Percentiles rank a stretch among this genome's conserved stretches.
phyloP scores from a whole-genome alignment of 2,113 vertebrate species.

The Perognathus longimembris region DNA sequence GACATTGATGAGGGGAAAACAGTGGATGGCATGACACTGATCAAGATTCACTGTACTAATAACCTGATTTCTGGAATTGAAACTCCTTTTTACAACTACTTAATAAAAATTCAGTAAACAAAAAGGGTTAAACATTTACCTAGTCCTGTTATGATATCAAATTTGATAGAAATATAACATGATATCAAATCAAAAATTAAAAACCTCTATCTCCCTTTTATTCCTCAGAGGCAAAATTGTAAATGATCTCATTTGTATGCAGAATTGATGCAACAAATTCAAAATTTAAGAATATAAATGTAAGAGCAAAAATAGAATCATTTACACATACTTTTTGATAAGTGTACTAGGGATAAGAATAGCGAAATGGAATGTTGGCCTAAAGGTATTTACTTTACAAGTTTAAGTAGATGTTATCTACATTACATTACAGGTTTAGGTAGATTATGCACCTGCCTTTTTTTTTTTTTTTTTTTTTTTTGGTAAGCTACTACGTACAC shows the following conservation, averaged over 20 bases:
- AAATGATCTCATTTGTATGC: not conserved
- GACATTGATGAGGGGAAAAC: no score
- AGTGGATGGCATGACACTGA: no score
- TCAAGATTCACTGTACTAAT: no score
- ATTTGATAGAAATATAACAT: not conserved
- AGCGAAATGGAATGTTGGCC: not conserved
- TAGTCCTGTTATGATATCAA: not conserved
- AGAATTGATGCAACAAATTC: not conserved
- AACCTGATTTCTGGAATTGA: no score
- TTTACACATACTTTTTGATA: not conserved
- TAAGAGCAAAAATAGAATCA: conserved; percentile 10
- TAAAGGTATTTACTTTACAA: not conserved
- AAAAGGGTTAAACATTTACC: conserved; percentile 3
- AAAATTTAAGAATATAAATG: conserved; percentile 34
- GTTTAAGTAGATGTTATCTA: conserved; percentile 3
- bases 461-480: no score
- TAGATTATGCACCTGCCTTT: not conserved
- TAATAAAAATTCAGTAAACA: no score
- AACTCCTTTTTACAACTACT: no score
- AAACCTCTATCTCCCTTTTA: not conserved
- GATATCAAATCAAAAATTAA: not conserved
- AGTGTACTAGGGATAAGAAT: not conserved
- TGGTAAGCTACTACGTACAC: not conserved
- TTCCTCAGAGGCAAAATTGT: not conserved
- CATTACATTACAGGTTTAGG: not conserved